A percentile compares a stretch with the other conserved stretches of the same genome.
phyloP scores from a whole-genome alignment of 2,113 vertebrate species.

The Indri indri region DNA sequence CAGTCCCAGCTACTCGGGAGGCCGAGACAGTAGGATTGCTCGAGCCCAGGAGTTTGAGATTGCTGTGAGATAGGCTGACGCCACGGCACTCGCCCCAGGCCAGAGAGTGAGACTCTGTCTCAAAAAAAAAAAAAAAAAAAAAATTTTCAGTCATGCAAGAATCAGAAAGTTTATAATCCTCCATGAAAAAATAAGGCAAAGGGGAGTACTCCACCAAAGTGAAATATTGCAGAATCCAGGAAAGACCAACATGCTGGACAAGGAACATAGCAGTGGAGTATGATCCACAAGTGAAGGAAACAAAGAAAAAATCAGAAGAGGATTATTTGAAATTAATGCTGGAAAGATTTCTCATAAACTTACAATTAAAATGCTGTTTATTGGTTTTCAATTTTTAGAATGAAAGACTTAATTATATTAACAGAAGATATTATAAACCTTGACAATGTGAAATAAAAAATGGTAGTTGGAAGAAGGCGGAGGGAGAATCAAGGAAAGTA shows the following conservation, averaged over 20 bases:
- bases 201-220: not conserved
- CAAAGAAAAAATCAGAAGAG: not conserved
- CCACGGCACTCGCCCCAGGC: no score
- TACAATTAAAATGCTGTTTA: conserved; percentile 42
- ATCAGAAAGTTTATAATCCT: not conserved
- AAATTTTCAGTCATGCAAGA: not conserved
- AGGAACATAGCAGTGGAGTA: fast-evolving
- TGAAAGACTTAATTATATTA: conserved; percentile 15
- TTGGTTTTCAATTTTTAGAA: conserved; percentile 33
- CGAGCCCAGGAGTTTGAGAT: no score
- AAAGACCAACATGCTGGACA: fast-evolving
- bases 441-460: not conserved
- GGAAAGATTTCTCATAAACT: conserved; percentile 39
- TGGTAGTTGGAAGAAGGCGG: not conserved
- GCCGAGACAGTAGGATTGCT: no score
- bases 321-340: not conserved
- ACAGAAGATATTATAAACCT: not conserved
- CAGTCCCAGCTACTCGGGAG: no score
- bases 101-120: no score
- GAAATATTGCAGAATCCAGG: not conserved
- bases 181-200: not conserved
- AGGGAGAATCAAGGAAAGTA: not conserved
- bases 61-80: no score
- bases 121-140: not conserved
- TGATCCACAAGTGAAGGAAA: not conserved